Base-by-base conservation (phyloP, 2,888 invertebrate genomes). In the Tenthredo distinguenda region DNA sequence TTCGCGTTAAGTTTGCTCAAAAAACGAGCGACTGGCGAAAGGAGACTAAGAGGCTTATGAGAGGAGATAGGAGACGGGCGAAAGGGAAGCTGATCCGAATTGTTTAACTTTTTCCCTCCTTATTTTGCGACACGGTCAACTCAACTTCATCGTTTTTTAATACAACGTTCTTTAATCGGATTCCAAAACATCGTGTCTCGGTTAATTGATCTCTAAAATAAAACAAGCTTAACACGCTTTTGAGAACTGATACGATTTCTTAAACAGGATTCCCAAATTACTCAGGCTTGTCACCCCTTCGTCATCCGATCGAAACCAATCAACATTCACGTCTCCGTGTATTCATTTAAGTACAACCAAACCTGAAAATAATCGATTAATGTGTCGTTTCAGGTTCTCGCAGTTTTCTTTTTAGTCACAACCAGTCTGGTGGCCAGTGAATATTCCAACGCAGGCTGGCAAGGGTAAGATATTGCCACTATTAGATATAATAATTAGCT, bases 391-490 rank as follows among this genome's bases (percentile, higher is more conserved):
- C 86, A 92, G 92, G 77, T 88, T n/a, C 50, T 90, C 40, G 84
- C 88, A 15, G 82, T 86, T 43, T 87, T 89, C 40, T 55, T 90
- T 50, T 58, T 92, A 62, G 85, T 89, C 26, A 86, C 86, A 84
- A 87, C 82, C 43, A 86, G 86, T 21, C 58, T 88, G 9, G 88
- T 88, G 9, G 88, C 89, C 26, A 86, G 89, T 85, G 89, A 87
- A 62, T 79, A 76, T 81, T 85, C 74, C n/a, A 0, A n/a, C n/a
- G 85, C 85, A 71, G 88, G 89, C 40, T 92, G 91, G 92, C 89
- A 91, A 43, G 91, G 89, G 92, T 92, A 87, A 91, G 90, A 85
- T 26, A 47, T 81, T 26, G 1, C 4, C 10, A 47, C 40, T 76
- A 26, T 7, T 26, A 76, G 12, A 26, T 31, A 26, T 12, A 47